Base-by-base conservation (phyloP, 2,113 vertebrate genomes). In the Recurvirostra avosetta region DNA sequence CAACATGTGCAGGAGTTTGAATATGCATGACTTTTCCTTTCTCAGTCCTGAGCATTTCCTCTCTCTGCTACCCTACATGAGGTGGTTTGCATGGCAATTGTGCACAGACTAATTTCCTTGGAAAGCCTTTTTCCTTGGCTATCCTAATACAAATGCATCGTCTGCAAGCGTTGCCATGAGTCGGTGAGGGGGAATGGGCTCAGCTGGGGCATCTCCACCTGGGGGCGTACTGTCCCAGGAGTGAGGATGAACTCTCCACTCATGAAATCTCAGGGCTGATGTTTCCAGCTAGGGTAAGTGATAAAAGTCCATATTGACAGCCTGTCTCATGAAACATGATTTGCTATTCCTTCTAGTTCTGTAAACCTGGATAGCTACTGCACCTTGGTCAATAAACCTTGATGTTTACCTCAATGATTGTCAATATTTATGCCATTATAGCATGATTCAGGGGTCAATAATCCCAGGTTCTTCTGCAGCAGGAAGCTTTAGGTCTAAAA, bases 161-260 rank as follows among this genome's bases (percentile, higher is more conserved):
- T 40, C 25, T 78, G 27, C 3, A 30, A 34, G 36, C 8, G 4
- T 1, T 32, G 13, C 0, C 52, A 6, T 21, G 38, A 41, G 41
- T 8, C 43, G 63, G 40, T 2, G 65, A 74, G 21, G 32, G 23
- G 17, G 20, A 58, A 65, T 1, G 41, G 53, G 62, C 43, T 68
- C 13, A 32, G 77, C 4, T 0, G 4, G 21, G 56, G 29, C 16
- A 8, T 27, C 34, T 56, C 49, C 14, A 12, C 6, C 30, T 25
- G 38, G 19, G 34, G 9, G 5, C 2, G 9, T 2, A 7, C 14
- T 15, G 1, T 4, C 20, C 77, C 45, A 27, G 45, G 23, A 30
- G 15, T 0, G 4, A 30, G 34, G 68, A 41, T 1, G 41, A 76
- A 52, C 41, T 45, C 19, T 13, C 27, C 18, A 4, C 0, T 0